phyloP scores from a whole-genome alignment of 2,113 vertebrate species.

The Calonectris borealis region DNA sequence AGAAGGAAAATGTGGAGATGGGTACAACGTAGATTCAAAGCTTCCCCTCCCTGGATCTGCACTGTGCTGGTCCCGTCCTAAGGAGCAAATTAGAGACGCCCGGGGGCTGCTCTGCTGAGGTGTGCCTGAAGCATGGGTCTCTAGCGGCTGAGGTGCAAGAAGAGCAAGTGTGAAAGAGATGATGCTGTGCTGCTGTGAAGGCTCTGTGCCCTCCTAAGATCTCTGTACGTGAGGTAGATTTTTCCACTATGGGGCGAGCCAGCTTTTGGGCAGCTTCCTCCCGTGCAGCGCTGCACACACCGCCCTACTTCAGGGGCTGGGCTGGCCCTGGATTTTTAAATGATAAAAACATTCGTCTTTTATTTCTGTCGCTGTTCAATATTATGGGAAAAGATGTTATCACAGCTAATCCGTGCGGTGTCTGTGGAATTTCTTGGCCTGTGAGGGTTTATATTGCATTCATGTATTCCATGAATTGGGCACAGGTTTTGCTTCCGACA shows the following conservation, averaged over 20 bases:
- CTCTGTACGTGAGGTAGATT: accelerated
- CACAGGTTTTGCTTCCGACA: slow-evolving; percentile 43
- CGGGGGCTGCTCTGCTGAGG: not conserved
- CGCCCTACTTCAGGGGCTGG: not conserved
- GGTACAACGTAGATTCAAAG: not conserved
- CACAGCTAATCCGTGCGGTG: slow-evolving; percentile 55
- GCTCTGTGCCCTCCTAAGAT: not conserved
- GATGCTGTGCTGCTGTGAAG: not conserved
- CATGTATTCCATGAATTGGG: slow-evolving; percentile 61
- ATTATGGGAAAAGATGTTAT: slow-evolving; percentile 64
- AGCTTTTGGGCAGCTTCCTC: not conserved
- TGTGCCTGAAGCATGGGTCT: not conserved
- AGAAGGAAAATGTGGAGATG: not conserved
- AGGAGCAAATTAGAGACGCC: not conserved
- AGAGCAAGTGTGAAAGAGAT: not conserved
- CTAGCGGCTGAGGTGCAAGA: not conserved
- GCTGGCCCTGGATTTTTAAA: not conserved
- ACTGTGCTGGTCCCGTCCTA: not conserved
- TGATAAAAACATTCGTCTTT: slow-evolving; percentile 1
- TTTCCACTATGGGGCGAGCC: not conserved
- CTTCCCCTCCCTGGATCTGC: not conserved
- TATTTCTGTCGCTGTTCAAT: not conserved
- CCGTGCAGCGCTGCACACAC: not conserved
- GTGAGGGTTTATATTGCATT: slow-evolving; percentile 53
- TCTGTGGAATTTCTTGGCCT: slow-evolving; percentile 65